Evolutionary conservation across 2,797 vertebrate species (phyloP).

Genomic region (Cynopterus sphinx): DNA sequence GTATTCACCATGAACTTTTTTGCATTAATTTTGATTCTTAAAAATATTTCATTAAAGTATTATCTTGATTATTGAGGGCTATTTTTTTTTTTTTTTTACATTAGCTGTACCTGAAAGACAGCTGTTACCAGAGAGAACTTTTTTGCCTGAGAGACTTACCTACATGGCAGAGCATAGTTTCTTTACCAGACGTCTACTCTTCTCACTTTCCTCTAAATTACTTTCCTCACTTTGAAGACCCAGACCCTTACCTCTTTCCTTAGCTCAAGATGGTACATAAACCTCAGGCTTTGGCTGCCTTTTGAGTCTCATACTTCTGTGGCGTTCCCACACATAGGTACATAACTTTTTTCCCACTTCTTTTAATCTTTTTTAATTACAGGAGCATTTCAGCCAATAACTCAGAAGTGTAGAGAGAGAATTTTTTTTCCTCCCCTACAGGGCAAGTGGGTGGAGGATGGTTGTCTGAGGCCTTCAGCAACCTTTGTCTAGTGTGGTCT

Average conservation of each 20-base stretch:
- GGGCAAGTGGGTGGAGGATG: neutral
- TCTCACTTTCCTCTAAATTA: neutral
- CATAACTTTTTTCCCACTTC: neutral
- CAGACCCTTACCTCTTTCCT: neutral
- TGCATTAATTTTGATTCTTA: neutral
- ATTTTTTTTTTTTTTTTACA: neutral
- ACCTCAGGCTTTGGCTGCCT: neutral
- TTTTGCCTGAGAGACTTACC: neutral
- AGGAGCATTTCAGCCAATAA: neutral
- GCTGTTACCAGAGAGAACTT: neutral
- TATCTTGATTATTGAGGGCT: neutral
- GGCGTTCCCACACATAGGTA: neutral
- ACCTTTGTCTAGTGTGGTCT: neutral
- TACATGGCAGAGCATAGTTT: neutral
- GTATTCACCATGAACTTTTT: neutral
- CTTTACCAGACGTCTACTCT: neutral
- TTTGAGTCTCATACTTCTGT: conserved; percentile 5
- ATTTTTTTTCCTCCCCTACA: neutral
- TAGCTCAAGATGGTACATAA: neutral
- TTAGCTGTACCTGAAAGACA: neutral
- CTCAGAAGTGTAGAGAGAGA: neutral
- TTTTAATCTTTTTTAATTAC: neutral
- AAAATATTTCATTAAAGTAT: neutral
- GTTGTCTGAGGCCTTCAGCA: neutral
- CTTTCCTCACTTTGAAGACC: neutral